Conservation (phyloP, 2,113 vertebrate genomes). For the Poeciliopsis retropinna region DNA sequence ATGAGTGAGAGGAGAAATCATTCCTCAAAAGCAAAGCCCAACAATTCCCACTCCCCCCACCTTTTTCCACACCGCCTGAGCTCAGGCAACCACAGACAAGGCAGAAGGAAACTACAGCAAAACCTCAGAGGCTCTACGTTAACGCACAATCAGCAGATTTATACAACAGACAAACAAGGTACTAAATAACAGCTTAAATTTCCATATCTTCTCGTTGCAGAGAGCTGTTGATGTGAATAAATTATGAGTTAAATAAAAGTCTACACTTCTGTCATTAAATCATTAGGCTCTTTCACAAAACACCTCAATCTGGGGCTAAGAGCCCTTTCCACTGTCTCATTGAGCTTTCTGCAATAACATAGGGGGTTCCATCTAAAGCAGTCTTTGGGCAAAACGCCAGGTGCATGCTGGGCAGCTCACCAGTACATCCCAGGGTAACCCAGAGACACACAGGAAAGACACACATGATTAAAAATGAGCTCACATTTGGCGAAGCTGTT, state of each 20-base stretch:
- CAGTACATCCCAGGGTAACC: background rate
- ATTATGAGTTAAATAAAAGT: background rate
- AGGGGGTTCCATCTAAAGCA: too few relatives aligned
- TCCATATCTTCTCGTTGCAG: background rate
- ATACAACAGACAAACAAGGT: conserved; percentile 4
- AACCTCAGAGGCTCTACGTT: conserved; percentile 8
- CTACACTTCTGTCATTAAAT: background rate
- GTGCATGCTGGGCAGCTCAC: too few relatives aligned
- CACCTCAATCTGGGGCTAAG: background rate
- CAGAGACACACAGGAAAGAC: background rate
- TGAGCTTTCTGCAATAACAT: too few relatives aligned
- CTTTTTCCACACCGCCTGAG: background rate
- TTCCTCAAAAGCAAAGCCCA: conserved; percentile 51
- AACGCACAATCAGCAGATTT: conserved; percentile 38
- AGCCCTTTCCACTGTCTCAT: too few relatives aligned
- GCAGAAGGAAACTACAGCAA: conserved; percentile 30
- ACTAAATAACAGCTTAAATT: conserved; percentile 19
- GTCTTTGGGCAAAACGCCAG: background rate
- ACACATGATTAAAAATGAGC: background rate
- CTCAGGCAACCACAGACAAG: conserved; percentile 17
- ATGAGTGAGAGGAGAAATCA: conserved; percentile 9
- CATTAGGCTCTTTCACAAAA: background rate
- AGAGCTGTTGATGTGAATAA: background rate
- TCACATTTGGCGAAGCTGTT: background rate
- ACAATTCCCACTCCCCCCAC: background rate